phyloP scores from a whole-genome alignment of 2,113 vertebrate species.

The Odontesthes bonariensis region DNA sequence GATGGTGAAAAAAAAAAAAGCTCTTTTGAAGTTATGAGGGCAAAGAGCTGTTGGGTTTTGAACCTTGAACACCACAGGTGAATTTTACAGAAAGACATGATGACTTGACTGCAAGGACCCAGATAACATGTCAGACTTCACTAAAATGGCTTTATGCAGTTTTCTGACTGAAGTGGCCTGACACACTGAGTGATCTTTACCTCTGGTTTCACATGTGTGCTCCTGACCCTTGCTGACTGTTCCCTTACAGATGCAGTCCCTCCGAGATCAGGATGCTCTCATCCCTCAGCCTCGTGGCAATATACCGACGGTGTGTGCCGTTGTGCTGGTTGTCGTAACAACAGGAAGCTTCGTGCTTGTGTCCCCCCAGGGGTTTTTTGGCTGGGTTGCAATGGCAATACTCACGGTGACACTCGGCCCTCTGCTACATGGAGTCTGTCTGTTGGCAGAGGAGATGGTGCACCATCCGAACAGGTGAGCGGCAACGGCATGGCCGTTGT shows the following conservation, averaged over 20 bases:
- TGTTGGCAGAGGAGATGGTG: constrained; percentile 71
- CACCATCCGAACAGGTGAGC: constrained; percentile 73
- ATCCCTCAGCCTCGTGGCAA: constrained; percentile 62
- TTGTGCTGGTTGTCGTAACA: not conserved
- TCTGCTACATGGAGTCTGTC: constrained; percentile 58
- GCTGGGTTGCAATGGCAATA: constrained; percentile 28
- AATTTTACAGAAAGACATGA: not conserved
- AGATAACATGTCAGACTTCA: constrained; percentile 5
- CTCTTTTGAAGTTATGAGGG: no score
- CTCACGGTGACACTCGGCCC: constrained; percentile 58
- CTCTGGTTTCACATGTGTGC: not conserved
- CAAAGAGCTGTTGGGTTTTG: not conserved
- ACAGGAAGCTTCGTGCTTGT: not conserved
- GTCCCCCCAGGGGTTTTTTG: constrained; percentile 24
- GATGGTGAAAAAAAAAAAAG: no score
- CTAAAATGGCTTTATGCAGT: not conserved
- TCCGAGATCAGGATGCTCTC: constrained; percentile 32
- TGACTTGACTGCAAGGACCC: not conserved
- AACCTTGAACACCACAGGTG: not conserved
- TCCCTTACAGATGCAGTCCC: constrained; percentile 52
- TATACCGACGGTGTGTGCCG: constrained; percentile 44
- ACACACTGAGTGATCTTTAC: not conserved
- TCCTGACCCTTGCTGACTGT: not conserved
- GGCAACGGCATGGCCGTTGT: no score
- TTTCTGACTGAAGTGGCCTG: not conserved